Evolutionary conservation across 37 sponge, comb jelly and placozoan species (phyloP).

Genomic region (Dysidea cf. avara): DNA sequence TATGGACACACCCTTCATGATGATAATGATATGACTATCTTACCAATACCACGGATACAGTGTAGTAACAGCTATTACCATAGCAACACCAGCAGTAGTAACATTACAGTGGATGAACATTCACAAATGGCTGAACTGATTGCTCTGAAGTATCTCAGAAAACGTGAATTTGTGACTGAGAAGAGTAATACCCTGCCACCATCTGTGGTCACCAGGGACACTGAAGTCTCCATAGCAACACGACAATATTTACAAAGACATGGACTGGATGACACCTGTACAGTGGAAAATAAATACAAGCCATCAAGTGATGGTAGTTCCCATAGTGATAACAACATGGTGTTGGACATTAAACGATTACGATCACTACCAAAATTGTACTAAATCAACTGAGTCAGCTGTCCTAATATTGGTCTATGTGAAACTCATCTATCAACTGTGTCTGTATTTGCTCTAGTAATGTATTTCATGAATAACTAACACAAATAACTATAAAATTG

Average conservation of each 20-base stretch:
- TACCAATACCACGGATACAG: constrained; percentile 12
- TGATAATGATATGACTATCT: no score
- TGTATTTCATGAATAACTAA: no score
- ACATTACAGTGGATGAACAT: constrained; percentile 35
- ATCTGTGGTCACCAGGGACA: no score
- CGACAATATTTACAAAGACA: constrained; percentile 21
- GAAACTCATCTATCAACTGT: no score
- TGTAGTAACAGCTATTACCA: no score
- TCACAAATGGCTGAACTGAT: constrained; percentile 31
- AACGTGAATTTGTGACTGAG: not conserved
- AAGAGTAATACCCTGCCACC: not conserved
- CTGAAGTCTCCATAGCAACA: constrained; percentile 30
- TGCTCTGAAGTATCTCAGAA: constrained; percentile 53
- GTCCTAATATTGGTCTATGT: no score
- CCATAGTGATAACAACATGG: not conserved
- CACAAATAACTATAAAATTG: no score
- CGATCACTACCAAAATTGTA: constrained; percentile 48
- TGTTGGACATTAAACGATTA: constrained; percentile 43
- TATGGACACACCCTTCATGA: no score
- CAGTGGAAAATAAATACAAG: no score
- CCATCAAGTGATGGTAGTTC: no score
- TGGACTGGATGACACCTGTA: not conserved
- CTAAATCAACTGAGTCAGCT: no score
- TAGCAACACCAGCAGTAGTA: not conserved
- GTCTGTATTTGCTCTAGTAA: no score